Conservation (phyloP, 2,888 invertebrate genomes). For the Cactoblastis cactorum region DNA sequence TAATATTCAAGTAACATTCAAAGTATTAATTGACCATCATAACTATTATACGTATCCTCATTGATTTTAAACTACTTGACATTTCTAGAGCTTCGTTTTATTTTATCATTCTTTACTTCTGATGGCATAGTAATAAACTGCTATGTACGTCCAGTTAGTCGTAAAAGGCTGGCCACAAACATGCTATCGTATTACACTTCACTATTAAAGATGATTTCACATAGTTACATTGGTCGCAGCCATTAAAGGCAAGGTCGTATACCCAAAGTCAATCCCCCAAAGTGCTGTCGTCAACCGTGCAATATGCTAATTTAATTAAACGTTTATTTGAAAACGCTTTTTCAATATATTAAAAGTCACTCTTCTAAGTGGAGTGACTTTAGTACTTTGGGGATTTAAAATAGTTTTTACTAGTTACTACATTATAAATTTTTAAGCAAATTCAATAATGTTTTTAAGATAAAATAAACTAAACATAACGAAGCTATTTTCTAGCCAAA, state of each 20-base stretch:
- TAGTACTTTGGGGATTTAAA: not conserved
- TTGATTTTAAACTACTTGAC: too few species aligned
- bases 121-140: not conserved
- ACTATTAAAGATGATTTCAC: slow-evolving; percentile 11
- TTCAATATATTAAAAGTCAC: not conserved
- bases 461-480: too few species aligned
- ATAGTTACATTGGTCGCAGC: slow-evolving; percentile 30
- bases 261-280: slow-evolving; percentile 42
- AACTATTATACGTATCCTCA: too few species aligned
- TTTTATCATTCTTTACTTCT: not conserved
- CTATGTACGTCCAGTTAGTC: not conserved
- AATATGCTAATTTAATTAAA: slow-evolving; percentile 41
- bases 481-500: not conserved
- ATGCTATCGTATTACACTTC: slow-evolving; percentile 6
- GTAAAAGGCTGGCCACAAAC: slow-evolving; percentile 4
- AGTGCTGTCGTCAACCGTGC: slow-evolving; percentile 33
- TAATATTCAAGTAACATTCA: too few species aligned
- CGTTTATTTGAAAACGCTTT: not conserved
- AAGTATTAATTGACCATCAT: too few species aligned
- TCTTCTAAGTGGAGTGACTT: not conserved
- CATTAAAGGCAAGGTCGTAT: slow-evolving; percentile 22
- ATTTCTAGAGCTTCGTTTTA: not conserved
- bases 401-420: not conserved
- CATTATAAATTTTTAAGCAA: too few species aligned
- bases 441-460: too few species aligned